These are phyloP conservation scores for Equus przewalskii DNA, from an alignment of 2,113 vertebrate species.

Conservation along the genomic window DNA sequence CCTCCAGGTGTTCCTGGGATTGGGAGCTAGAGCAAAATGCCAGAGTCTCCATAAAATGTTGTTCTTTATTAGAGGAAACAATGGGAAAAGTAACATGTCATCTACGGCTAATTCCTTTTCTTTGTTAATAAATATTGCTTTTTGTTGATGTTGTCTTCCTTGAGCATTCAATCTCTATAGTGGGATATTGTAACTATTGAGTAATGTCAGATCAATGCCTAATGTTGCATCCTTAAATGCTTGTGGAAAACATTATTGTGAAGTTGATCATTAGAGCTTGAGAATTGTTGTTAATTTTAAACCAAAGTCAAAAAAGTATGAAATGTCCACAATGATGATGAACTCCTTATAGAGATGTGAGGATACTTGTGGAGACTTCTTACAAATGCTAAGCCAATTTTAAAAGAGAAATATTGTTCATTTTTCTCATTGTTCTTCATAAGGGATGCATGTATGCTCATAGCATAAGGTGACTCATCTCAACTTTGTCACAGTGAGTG, in stretches of 20 bases:
- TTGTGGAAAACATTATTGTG: constrained; percentile 45
- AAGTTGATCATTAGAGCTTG: constrained; percentile 47
- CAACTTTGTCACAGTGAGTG: constrained; percentile 18
- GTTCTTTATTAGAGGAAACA: neutral
- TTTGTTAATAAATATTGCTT: constrained; percentile 18
- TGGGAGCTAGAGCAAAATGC: neutral
- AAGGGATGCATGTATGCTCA: neutral
- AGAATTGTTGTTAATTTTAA: constrained; percentile 52
- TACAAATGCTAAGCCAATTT: neutral
- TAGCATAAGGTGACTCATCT: constrained; percentile 41
- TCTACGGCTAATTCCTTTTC: neutral
- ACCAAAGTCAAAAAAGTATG: neutral
- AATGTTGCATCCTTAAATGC: constrained; percentile 50
- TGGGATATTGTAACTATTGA: neutral
- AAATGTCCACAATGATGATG: neutral
- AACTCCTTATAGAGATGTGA: neutral
- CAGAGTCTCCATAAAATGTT: neutral
- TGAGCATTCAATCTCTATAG: constrained; percentile 17
- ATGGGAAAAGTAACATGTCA: neutral
- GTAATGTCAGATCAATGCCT: constrained; percentile 46
- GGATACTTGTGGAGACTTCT: neutral
- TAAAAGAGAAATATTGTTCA: neutral
- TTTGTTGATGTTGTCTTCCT: constrained; percentile 42
- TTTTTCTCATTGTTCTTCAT: constrained; percentile 54
- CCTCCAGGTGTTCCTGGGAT: neutral